A percentile compares a stretch with the other conserved stretches of the same genome.
These are phyloP conservation scores for Parazoanthus atlanticus DNA, from an alignment of 92 coral and sea anemone genomes.

Conservation along the genomic window DNA sequence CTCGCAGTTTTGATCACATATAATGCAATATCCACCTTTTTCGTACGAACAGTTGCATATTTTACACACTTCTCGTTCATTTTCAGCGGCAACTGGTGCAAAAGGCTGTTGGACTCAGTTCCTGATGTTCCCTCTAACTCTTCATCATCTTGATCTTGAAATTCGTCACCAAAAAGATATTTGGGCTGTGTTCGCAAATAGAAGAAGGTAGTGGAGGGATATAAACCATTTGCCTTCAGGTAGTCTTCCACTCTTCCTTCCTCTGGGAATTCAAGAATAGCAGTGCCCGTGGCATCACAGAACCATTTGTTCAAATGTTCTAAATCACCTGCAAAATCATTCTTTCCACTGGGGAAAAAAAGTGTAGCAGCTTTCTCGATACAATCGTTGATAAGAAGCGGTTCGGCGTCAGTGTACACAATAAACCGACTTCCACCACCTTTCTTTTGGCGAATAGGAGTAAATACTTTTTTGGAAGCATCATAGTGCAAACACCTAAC, in stretches of 20 bases:
- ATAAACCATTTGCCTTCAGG: conserved; percentile 50
- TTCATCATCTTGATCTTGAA: conserved; percentile 16
- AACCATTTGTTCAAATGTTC: conserved; percentile 46
- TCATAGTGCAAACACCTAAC: conserved; percentile 60
- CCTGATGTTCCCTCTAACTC: conserved; percentile 2
- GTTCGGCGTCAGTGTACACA: conserved; percentile 42
- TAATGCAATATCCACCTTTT: conserved; percentile 1
- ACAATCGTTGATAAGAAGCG: conserved; percentile 41
- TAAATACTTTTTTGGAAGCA: conserved; percentile 49
- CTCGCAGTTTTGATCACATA: not conserved
- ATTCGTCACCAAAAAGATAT: conserved; percentile 26
- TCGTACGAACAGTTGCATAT: conserved; percentile 34
- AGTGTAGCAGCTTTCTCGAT: conserved; percentile 43
- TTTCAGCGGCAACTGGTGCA: not conserved
- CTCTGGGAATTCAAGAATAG: conserved; percentile 43
- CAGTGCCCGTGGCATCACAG: conserved; percentile 50
- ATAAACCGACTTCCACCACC: conserved; percentile 58
- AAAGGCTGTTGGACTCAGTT: not conserved
- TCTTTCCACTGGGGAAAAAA: conserved; percentile 54
- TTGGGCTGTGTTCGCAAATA: conserved; percentile 50
- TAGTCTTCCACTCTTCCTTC: conserved; percentile 63
- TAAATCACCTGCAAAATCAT: conserved; percentile 47
- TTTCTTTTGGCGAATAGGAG: no score
- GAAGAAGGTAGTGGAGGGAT: conserved; percentile 59
- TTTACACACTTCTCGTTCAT: conserved; percentile 35